phyloP scores from a whole-genome alignment of 1,140 invertebrate species.

The Scaptomyza pallida region DNA sequence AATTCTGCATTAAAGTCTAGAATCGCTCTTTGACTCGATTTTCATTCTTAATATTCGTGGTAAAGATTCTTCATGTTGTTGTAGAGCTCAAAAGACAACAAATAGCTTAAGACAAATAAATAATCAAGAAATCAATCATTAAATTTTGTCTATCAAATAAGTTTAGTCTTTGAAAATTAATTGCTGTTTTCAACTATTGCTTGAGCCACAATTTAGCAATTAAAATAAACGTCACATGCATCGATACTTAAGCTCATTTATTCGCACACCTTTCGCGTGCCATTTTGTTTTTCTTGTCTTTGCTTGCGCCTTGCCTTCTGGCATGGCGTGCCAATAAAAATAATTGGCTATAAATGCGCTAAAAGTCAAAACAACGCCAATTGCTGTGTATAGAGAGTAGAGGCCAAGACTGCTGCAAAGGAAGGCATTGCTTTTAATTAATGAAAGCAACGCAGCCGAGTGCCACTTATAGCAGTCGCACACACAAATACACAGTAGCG shows the following conservation, averaged over 20 bases:
- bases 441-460: conserved; percentile 46
- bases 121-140: too few species aligned
- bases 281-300: conserved; percentile 7
- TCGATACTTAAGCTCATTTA: conserved; percentile 63
- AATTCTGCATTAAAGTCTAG: too few species aligned
- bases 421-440: conserved; percentile 74
- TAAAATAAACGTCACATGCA: conserved; percentile 43
- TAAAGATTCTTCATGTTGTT: too few species aligned
- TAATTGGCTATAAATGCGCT: conserved; percentile 79
- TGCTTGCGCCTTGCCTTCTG: background rate
- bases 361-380: conserved; percentile 71
- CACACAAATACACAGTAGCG: conserved; percentile 26
- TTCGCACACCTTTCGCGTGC: conserved; percentile 61
- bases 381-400: conserved; percentile 21
- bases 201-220: conserved; percentile 12
- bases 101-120: too few species aligned
- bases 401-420: background rate
- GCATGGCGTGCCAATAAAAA: conserved; percentile 60
- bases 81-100: background rate
- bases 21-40: too few species aligned
- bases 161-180: conserved; percentile 8
- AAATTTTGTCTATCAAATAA: background rate
- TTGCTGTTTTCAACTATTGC: background rate
- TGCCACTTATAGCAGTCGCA: conserved; percentile 18
- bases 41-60: too few species aligned